Base-by-base conservation (phyloP, 2,797 vertebrate genomes). In the Epinephelus awoara region DNA sequence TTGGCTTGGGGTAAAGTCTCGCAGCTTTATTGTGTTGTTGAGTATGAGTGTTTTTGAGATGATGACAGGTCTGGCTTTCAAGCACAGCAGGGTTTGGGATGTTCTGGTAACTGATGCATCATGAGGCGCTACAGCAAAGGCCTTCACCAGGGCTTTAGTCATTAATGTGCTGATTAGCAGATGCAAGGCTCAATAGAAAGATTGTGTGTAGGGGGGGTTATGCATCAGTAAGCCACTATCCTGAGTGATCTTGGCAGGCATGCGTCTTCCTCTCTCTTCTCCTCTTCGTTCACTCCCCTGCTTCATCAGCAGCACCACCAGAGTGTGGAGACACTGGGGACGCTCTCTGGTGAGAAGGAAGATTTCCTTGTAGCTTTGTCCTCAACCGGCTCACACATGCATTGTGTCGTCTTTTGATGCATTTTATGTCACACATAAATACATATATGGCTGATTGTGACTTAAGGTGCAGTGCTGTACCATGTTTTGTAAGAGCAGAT, bases 141-240 rank as follows among this genome's bases (percentile, higher is more conserved):
- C 72, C 52, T 63, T 58, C 70, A 67, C 51, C 23, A 47, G 71
- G 46, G 54, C 47, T 72, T 50, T 25, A 74, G 75, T 88, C 67
- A 86, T 87, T 90, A 88, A 85, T 70, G 62, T 71, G 67, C 76
- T 73, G 83, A 85, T 90, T 84, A 88, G 67, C 79, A 86, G 79
- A 90, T 77, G 77, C 74, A 73, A 62, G 70, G 70, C 72, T 70
- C 42, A 52, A 68, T 49, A 61, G 64, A 21, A 44, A 46, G 64
- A 38, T 47, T 0, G 57, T 42, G 27, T 29, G 27, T 29, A 29
- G 13, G 34, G 15, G 14, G n/a, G 12, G 50, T 42, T 64, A 79
- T 90, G 75, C 67, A 61, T 88, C 79, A 84, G 68, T 47, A 44
- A 68, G 79, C 67, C 23, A 25, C 75, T 67, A 67, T 75, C 65